Conservation (phyloP, 2,797 vertebrate species). For the Lepidocolaptes lacrymiger region DNA sequence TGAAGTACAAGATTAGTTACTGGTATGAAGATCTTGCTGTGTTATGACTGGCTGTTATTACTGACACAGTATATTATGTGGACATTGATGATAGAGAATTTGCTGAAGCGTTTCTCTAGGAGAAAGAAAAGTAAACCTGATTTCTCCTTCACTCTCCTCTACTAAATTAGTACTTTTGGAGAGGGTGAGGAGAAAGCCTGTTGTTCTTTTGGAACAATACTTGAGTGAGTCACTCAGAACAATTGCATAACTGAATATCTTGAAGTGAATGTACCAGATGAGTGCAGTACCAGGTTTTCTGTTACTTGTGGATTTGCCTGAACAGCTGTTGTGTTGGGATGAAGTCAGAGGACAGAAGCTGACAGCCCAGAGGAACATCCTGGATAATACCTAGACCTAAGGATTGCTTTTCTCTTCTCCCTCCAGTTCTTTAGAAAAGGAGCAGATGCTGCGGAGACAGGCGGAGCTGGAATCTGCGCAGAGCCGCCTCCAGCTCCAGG, state of each 20-base stretch:
- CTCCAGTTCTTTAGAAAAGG: conserved; percentile 85
- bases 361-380: not conserved
- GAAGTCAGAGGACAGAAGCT: not conserved
- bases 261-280: not conserved
- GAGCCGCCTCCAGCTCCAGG: conserved; percentile 90
- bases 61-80: not conserved
- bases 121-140: no score
- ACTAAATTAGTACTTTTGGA: not conserved
- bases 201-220: not conserved
- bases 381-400: not conserved
- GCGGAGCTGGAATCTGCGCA: conserved; percentile 92
- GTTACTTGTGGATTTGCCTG: not conserved
- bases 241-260: not conserved
- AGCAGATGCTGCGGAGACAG: conserved; percentile 85
- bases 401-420: not conserved
- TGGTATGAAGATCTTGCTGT: not conserved
- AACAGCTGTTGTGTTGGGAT: not conserved
- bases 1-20: not conserved
- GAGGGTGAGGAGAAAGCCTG: not conserved
- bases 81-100: not conserved
- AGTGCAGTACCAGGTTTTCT: not conserved
- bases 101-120: not conserved
- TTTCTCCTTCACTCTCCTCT: not conserved
- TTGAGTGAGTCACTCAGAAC: not conserved
- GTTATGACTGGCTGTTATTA: not conserved